Percentiles rank a stretch among this genome's conserved stretches.
These are phyloP conservation scores for Pipra filicauda DNA, from an alignment of 2,113 vertebrate genomes.

Conservation along the genomic window DNA sequence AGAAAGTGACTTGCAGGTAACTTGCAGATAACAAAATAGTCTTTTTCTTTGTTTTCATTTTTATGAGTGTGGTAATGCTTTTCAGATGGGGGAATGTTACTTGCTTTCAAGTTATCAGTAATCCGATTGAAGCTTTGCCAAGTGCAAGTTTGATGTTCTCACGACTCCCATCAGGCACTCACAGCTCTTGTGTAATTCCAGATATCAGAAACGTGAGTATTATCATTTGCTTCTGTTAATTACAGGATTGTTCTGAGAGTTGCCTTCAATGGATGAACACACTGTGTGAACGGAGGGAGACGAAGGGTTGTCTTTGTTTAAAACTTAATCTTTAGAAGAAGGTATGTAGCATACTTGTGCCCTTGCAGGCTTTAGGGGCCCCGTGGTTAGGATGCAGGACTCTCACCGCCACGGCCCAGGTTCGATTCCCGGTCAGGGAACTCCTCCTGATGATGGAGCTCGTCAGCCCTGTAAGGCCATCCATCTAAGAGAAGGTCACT, in stretches of 20 bases:
- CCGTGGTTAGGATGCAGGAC: too few relatives aligned
- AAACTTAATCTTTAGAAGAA: background rate
- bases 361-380: background rate
- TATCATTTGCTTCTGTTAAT: background rate
- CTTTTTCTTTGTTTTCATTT: background rate
- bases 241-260: background rate
- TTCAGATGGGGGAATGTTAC: background rate
- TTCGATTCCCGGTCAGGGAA: too few relatives aligned
- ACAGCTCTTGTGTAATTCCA: background rate
- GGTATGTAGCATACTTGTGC: rapidly evolving
- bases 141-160: background rate
- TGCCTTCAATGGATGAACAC: background rate
- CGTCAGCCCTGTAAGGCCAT: too few relatives aligned
- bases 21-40: background rate
- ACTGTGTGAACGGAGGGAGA: background rate
- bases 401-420: too few relatives aligned
- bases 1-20: background rate
- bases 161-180: background rate
- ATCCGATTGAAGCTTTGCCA: background rate
- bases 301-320: background rate
- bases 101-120: background rate
- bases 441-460: too few relatives aligned
- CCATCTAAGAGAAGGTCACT: too few relatives aligned
- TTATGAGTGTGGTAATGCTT: background rate
- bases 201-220: background rate